phyloP scores from a whole-genome alignment of 2,888 invertebrate species.

The Polyploca ridens region DNA sequence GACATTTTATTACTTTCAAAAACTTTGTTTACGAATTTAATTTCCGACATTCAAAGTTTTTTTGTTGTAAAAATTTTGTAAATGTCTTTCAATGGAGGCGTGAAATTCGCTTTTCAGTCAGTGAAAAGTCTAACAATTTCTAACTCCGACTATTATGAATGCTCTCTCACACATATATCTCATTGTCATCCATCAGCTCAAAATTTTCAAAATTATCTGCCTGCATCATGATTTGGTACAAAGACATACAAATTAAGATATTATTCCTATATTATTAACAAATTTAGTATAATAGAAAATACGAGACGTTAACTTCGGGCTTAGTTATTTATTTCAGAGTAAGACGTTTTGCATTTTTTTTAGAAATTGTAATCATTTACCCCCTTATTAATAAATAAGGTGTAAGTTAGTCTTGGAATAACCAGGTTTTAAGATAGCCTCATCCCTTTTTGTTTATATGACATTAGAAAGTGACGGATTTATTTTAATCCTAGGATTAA shows the following conservation, averaged over 20 bases:
- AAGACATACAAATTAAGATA: conserved; percentile 81
- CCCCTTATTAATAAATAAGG: no score
- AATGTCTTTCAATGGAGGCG: conserved; percentile 57
- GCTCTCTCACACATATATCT: conserved; percentile 61
- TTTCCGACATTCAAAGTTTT: conserved; percentile 73
- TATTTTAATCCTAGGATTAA: no score
- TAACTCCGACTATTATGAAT: conserved; percentile 42
- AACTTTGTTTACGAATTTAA: conserved; percentile 15
- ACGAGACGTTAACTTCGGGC: conserved; percentile 47
- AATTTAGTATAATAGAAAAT: conserved; percentile 63
- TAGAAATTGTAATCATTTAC: conserved; percentile 66
- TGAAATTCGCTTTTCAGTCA: conserved; percentile 70
- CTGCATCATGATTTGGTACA: conserved; percentile 77
- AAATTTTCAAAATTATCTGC: conserved; percentile 55
- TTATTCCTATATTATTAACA: conserved; percentile 75
- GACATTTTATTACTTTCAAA: conserved; percentile 4
- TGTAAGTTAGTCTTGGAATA: no score
- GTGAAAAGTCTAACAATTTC: conserved; percentile 71
- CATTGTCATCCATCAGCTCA: conserved; percentile 53
- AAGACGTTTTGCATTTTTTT: conserved; percentile 75
- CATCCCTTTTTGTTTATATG: no score
- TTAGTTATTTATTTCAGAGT: conserved; percentile 76
- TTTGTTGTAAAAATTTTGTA: conserved; percentile 71
- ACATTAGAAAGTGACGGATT: no score
- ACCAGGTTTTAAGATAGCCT: no score